Evolutionary conservation across 2,888 invertebrate genomes (phyloP).

Genomic region (Pandemis cinnamomeana): DNA sequence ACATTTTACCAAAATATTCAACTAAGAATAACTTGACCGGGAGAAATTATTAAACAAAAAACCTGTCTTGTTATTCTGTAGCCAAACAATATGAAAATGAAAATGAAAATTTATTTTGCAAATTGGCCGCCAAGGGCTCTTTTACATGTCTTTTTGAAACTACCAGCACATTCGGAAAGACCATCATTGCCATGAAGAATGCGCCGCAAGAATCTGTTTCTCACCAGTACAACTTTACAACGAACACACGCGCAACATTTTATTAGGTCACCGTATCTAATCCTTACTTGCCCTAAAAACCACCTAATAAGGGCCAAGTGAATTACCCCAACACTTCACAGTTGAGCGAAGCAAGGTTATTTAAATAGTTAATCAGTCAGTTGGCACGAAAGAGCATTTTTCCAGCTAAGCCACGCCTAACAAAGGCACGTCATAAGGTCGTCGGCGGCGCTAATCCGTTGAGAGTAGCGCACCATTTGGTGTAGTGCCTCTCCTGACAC

Average conservation of each 20-base stretch:
- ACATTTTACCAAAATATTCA: too few species aligned
- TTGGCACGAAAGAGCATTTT: slow-evolving; percentile 22
- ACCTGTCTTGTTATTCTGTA: too few species aligned
- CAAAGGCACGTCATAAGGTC: slow-evolving; percentile 33
- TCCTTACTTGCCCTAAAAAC: background rate
- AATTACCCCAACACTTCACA: background rate
- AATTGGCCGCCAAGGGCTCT: too few species aligned
- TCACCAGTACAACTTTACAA: background rate
- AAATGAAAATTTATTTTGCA: too few species aligned
- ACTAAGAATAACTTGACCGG: too few species aligned
- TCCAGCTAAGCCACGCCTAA: slow-evolving; percentile 16
- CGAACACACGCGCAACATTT: background rate
- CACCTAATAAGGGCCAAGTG: background rate
- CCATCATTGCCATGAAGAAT: too few species aligned
- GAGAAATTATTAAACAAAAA: too few species aligned
- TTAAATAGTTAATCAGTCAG: slow-evolving; percentile 15
- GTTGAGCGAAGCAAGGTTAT: background rate
- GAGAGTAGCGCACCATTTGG: slow-evolving; percentile 24
- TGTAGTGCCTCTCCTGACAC: background rate
- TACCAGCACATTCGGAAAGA: too few species aligned
- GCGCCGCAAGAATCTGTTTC: too few species aligned
- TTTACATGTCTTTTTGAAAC: too few species aligned
- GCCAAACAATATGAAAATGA: too few species aligned
- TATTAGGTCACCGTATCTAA: slow-evolving; percentile 2
- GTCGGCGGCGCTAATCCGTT: slow-evolving; percentile 12